Conservation (phyloP, 2,888 invertebrate species). For the Acleris sparsana region DNA sequence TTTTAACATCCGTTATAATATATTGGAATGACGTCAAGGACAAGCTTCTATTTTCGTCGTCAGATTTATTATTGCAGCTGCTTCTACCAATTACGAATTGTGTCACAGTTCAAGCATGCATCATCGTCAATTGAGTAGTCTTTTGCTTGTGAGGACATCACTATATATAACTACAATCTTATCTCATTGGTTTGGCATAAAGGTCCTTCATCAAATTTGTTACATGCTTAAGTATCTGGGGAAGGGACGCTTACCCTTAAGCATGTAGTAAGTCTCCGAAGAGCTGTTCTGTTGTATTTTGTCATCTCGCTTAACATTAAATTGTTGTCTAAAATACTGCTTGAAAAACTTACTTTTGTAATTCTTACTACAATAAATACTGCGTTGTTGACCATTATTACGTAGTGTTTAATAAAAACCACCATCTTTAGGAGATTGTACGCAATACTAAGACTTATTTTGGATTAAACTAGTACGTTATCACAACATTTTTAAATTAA, state of each 20-base stretch:
- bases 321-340: not conserved
- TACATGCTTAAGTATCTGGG: too few species aligned
- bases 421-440: not conserved
- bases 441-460: not conserved
- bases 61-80: not conserved
- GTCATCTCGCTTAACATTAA: not conserved
- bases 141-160: not conserved
- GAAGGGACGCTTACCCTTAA: too few species aligned
- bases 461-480: constrained; percentile 1
- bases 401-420: not conserved
- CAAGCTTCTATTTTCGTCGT: not conserved
- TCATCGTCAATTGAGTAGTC: constrained; percentile 10
- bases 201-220: too few species aligned
- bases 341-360: not conserved
- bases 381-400: not conserved
- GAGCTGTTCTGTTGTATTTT: not conserved
- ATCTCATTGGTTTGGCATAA: not conserved
- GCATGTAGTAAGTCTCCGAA: too few species aligned
- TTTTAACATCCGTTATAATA: too few species aligned
- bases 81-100: constrained; percentile 1
- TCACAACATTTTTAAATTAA: not conserved
- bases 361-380: not conserved
- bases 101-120: constrained; percentile 4
- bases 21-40: too few species aligned
- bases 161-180: not conserved